These are phyloP conservation scores for Xenopus petersii DNA, from an alignment of 2,797 vertebrate species.

Conservation along the genomic window DNA sequence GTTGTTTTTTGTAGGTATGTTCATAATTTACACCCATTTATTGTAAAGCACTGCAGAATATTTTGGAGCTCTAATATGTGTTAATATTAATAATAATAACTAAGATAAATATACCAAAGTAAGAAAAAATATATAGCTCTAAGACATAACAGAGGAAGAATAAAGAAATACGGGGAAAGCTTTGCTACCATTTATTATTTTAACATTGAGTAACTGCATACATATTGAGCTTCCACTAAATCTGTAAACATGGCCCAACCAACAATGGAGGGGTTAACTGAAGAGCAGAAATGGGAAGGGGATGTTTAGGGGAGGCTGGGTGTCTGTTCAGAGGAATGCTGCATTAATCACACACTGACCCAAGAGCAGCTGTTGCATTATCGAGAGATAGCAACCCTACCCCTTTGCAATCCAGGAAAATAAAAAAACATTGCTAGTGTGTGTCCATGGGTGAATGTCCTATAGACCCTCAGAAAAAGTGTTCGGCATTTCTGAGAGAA, in stretches of 20 bases:
- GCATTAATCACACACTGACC: constrained; percentile 15
- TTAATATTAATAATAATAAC: no score
- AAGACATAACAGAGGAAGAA: no score
- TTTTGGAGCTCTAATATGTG: no score
- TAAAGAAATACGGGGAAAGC: no score
- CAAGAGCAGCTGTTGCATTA: constrained; percentile 2
- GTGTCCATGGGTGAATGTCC: not conserved
- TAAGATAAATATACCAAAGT: no score
- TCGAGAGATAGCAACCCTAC: not conserved
- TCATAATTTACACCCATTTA: no score
- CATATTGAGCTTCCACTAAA: not conserved
- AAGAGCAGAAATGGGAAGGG: not conserved
- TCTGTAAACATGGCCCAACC: not conserved
- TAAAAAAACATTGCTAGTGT: not conserved
- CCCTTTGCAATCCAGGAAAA: not conserved
- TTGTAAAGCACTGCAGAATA: no score
- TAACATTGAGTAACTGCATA: not conserved
- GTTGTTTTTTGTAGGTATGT: no score
- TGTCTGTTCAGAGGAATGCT: constrained; percentile 20
- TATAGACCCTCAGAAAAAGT: not conserved
- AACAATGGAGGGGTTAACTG: not conserved
- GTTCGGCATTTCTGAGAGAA: not conserved
- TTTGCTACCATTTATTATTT: no score
- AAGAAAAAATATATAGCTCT: no score
- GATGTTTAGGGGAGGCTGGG: constrained; percentile 1